Conservation (phyloP, 2,113 vertebrate genomes). For the Capreolus pygargus region DNA sequence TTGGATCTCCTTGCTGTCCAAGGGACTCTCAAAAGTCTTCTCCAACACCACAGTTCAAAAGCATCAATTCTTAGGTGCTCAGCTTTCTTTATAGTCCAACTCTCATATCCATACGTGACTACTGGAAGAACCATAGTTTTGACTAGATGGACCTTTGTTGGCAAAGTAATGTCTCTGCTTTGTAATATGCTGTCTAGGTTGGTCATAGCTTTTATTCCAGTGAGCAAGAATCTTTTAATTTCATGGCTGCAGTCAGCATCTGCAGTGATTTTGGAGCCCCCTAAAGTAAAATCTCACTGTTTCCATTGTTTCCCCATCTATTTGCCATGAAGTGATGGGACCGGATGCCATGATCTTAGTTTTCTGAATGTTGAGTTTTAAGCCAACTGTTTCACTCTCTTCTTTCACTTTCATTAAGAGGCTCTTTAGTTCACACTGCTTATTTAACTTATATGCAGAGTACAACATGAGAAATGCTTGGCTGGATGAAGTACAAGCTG, state of each 20-base stretch:
- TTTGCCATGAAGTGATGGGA: not conserved
- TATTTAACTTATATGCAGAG: too few relatives aligned
- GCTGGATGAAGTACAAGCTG: too few relatives aligned
- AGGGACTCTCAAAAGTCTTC: not conserved
- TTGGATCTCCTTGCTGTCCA: not conserved
- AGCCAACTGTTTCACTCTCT: not conserved
- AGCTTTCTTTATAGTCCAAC: not conserved
- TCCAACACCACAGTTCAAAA: not conserved
- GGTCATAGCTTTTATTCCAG: not conserved
- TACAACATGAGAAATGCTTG: too few relatives aligned
- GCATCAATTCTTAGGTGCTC: fast-evolving
- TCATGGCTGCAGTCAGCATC: not conserved
- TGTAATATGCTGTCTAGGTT: not conserved
- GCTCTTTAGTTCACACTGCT: not conserved
- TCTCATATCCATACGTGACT: not conserved
- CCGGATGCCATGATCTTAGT: not conserved
- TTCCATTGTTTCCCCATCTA: not conserved
- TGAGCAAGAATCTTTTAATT: not conserved
- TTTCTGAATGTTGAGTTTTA: not conserved
- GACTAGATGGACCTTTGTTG: not conserved
- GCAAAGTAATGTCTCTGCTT: not conserved
- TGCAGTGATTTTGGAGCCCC: not conserved
- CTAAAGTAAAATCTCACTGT: not conserved
- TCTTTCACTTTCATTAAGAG: not conserved
- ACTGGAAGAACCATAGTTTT: not conserved